Conservation (phyloP, 1,140 invertebrate species). For the Rhagoletis pomonella region DNA sequence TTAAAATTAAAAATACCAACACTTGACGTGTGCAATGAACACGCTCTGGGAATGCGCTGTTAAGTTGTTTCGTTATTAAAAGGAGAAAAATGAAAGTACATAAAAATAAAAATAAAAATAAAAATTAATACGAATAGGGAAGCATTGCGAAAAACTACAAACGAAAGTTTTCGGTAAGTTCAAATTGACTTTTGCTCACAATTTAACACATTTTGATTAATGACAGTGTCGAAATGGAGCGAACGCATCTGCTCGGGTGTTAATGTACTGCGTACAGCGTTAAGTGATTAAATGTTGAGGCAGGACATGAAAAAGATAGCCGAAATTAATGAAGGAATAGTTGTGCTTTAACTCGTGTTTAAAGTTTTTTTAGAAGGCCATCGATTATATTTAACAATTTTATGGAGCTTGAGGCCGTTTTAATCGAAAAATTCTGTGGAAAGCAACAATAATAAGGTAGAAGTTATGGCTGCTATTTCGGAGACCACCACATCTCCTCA, state of each 20-base stretch:
- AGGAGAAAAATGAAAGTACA: background rate
- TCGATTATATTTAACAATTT: too few species aligned
- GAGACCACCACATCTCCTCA: too few species aligned
- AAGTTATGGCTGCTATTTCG: too few species aligned
- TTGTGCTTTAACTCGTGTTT: too few species aligned
- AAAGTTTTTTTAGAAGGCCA: too few species aligned
- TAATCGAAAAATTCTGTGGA: too few species aligned
- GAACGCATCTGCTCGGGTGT: background rate
- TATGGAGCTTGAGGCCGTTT: too few species aligned
- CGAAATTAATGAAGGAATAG: background rate
- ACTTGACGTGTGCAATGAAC: constrained; percentile 10
- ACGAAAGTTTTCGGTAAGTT: background rate
- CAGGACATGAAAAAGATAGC: background rate
- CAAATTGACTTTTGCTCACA: background rate
- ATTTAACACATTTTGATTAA: constrained; percentile 11
- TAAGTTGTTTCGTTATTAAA: background rate
- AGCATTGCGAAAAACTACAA: background rate
- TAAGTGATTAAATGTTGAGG: background rate
- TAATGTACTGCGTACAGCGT: background rate
- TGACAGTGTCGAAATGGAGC: background rate
- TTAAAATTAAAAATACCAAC: constrained; percentile 21
- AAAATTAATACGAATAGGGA: background rate
- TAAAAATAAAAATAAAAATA: background rate
- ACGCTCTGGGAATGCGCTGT: background rate
- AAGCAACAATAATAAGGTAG: too few species aligned